Evolutionary conservation across 2,888 invertebrate genomes (phyloP).

Genomic region (Acrocyrtus sp.): DNA sequence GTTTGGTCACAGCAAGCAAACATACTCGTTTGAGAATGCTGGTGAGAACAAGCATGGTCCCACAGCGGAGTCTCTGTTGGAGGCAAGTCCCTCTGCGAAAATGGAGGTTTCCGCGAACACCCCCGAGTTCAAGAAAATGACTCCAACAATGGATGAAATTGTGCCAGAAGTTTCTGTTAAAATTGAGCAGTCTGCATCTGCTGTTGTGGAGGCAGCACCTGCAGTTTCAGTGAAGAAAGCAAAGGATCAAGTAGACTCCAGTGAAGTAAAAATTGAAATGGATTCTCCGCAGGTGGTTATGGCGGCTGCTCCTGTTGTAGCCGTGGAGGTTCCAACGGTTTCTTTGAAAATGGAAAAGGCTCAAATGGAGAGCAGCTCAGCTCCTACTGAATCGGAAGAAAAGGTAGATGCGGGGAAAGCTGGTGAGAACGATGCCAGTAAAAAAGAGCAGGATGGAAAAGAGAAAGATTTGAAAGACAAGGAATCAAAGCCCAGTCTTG

Average conservation of each 20-base stretch:
- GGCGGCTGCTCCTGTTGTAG: conserved; percentile 11
- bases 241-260: conserved; percentile 30
- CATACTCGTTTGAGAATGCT: conserved; percentile 55
- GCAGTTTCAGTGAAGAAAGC: not conserved
- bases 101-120: conserved; percentile 35
- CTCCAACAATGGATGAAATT: conserved; percentile 23
- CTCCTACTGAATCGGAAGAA: not conserved
- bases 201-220: not conserved
- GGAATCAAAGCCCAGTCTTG: conserved; percentile 54
- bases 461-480: conserved; percentile 32
- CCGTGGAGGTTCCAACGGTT: conserved; percentile 13
- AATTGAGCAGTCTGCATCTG: conserved; percentile 17
- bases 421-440: conserved; percentile 13
- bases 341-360: conserved; percentile 16
- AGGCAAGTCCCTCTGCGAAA: conserved; percentile 29
- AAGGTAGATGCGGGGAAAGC: conserved; percentile 6
- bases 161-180: conserved; percentile 26
- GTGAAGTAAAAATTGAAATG: conserved; percentile 28
- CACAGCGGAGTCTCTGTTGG: conserved; percentile 39
- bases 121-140: conserved; percentile 49
- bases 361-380: not conserved
- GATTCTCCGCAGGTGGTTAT: conserved; percentile 19
- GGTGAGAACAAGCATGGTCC: conserved; percentile 48
- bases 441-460: conserved; percentile 22
- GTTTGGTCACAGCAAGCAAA: conserved; percentile 57